phyloP scores from a whole-genome alignment of 64 coral and sea anemone species.

The Pocillopora damicornis region DNA sequence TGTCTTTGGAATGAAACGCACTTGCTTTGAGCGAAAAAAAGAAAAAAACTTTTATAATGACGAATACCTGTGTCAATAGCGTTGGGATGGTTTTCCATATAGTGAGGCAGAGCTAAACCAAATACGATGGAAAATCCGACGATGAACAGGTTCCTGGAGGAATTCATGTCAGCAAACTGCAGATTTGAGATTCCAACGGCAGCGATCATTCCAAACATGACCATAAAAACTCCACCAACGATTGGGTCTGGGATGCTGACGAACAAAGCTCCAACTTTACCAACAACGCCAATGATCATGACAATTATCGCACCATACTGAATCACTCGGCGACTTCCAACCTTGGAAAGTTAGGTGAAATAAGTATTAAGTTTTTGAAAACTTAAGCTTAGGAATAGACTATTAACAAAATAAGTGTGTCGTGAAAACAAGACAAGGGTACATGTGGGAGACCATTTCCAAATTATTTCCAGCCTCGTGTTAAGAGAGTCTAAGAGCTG shows the following conservation, averaged over 20 bases:
- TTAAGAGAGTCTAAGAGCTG: too few relatives aligned
- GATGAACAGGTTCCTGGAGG: slow-evolving; percentile 28
- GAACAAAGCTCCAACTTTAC: slow-evolving; percentile 29
- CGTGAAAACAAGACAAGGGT: too few relatives aligned
- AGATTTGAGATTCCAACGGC: slow-evolving; percentile 40
- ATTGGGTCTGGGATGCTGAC: slow-evolving; percentile 33
- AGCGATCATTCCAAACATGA: slow-evolving; percentile 39
- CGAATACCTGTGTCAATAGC: slow-evolving; percentile 23
- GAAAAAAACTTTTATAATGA: too few relatives aligned
- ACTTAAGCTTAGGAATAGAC: too few relatives aligned
- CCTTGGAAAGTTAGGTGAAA: neutral
- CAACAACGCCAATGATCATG: slow-evolving; percentile 17
- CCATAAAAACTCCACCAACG: slow-evolving; percentile 40
- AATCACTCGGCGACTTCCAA: slow-evolving; percentile 37
- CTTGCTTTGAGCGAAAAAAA: too few relatives aligned
- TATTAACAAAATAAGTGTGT: too few relatives aligned
- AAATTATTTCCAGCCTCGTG: too few relatives aligned
- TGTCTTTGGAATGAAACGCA: too few relatives aligned
- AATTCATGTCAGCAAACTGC: slow-evolving; percentile 37
- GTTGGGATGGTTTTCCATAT: neutral
- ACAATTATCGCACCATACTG: slow-evolving; percentile 9
- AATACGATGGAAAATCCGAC: slow-evolving; percentile 28
- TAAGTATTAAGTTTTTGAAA: too few relatives aligned
- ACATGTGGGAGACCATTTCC: too few relatives aligned
- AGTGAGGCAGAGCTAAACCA: slow-evolving; percentile 33